phyloP scores from a whole-genome alignment of 1,140 invertebrate species.

The Cephus cinctus region DNA sequence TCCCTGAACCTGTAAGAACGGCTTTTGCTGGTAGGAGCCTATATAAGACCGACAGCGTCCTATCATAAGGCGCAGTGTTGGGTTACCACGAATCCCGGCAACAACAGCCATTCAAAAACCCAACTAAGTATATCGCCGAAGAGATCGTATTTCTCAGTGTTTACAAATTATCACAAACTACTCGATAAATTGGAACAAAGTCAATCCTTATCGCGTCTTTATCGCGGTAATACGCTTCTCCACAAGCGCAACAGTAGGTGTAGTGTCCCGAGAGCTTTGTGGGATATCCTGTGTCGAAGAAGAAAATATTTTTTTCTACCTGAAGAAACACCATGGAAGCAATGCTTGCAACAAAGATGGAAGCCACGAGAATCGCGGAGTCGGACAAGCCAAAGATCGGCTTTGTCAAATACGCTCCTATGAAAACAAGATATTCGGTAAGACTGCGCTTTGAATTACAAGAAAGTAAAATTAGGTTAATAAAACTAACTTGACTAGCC shows the following conservation, averaged over 20 bases:
- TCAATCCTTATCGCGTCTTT: slow-evolving; percentile 18
- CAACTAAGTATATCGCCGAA: background rate
- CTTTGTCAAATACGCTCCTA: slow-evolving; percentile 38
- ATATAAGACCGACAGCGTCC: slow-evolving; percentile 47
- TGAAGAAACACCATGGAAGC: slow-evolving; percentile 22
- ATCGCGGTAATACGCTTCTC: too few species aligned
- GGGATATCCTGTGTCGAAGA: background rate
- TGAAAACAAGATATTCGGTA: slow-evolving; percentile 43
- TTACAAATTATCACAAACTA: background rate
- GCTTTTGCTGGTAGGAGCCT: slow-evolving; percentile 41
- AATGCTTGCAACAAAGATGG: slow-evolving; percentile 5
- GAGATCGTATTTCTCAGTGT: background rate
- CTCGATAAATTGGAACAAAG: background rate
- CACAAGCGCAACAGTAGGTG: too few species aligned
- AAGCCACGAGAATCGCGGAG: slow-evolving; percentile 14
- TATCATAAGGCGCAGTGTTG: slow-evolving; percentile 44
- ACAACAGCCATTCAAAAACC: slow-evolving; percentile 15
- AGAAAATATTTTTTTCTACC: slow-evolving; percentile 1
- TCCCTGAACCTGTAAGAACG: slow-evolving; percentile 45
- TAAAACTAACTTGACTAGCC: slow-evolving; percentile 10
- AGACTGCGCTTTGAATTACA: slow-evolving; percentile 19
- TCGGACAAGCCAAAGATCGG: slow-evolving; percentile 27
- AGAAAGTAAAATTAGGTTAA: slow-evolving; percentile 7
- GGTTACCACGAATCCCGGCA: slow-evolving; percentile 32
- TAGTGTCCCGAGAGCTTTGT: slow-evolving; percentile 4